phyloP scores from a whole-genome alignment of 2,113 vertebrate species.

The Theristicus caerulescens region DNA sequence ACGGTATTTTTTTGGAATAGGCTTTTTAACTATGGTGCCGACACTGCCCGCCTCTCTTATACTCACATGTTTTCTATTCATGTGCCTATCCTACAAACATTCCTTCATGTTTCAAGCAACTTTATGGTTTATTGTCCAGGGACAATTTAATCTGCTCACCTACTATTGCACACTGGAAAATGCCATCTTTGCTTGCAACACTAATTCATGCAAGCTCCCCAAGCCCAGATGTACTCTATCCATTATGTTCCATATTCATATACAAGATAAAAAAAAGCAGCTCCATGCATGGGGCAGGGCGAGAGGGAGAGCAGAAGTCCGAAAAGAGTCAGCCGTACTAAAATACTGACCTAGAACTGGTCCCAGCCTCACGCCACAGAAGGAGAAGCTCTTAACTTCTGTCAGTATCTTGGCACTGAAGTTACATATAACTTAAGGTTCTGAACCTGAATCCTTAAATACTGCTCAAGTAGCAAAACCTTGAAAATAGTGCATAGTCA shows the following conservation, averaged over 20 bases:
- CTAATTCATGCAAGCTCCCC: background rate
- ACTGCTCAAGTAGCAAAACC: no score
- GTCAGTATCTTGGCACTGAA: background rate
- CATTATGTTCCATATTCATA: no score
- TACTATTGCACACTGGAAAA: background rate
- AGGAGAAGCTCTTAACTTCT: background rate
- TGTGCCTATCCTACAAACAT: background rate
- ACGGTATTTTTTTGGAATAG: background rate
- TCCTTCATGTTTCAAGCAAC: accelerated
- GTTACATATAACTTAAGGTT: background rate
- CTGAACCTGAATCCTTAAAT: background rate
- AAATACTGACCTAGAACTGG: background rate
- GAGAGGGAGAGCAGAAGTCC: background rate
- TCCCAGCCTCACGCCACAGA: background rate
- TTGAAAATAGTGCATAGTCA: background rate
- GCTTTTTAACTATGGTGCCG: background rate
- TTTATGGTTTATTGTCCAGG: background rate
- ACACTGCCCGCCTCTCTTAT: background rate
- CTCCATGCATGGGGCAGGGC: accelerated
- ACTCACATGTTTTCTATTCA: accelerated
- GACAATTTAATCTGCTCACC: background rate
- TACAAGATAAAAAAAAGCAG: background rate
- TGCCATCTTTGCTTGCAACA: background rate
- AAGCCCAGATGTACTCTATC: background rate
- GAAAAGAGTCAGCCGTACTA: background rate